Evolutionary conservation across 2,113 vertebrate genomes (phyloP).

Genomic region (Lepidothrix coronata): DNA sequence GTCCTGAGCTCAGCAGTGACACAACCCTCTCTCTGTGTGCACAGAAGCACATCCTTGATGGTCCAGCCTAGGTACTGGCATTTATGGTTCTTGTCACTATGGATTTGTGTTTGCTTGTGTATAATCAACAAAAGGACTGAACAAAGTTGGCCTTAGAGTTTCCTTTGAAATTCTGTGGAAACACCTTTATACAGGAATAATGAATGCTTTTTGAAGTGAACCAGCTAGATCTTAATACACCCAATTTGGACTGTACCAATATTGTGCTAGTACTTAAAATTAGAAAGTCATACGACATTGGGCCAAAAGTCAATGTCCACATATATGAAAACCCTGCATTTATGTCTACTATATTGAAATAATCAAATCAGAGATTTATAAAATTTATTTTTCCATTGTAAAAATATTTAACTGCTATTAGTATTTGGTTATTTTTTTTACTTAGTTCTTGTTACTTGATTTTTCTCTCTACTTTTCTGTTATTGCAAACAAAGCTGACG

Average conservation of each 20-base stretch:
- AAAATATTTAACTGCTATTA: background rate
- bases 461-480: background rate
- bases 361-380: background rate
- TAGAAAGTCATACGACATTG: background rate
- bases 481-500: background rate
- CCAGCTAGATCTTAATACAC: background rate
- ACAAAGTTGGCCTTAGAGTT: background rate
- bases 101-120: background rate
- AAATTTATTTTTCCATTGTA: background rate
- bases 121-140: background rate
- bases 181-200: background rate
- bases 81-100: background rate
- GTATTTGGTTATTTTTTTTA: background rate
- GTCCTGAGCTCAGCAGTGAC: background rate
- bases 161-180: background rate
- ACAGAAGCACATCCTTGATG: background rate
- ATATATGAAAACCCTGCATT: background rate
- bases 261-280: background rate
- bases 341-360: background rate
- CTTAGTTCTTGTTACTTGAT: background rate
- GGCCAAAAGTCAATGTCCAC: background rate
- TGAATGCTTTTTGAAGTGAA: background rate
- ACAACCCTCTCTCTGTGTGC: background rate
- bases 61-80: fast-evolving
- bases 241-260: background rate